Evolutionary conservation across 2,797 vertebrate genomes (phyloP).

Genomic region (Anniella stebbinsi): DNA sequence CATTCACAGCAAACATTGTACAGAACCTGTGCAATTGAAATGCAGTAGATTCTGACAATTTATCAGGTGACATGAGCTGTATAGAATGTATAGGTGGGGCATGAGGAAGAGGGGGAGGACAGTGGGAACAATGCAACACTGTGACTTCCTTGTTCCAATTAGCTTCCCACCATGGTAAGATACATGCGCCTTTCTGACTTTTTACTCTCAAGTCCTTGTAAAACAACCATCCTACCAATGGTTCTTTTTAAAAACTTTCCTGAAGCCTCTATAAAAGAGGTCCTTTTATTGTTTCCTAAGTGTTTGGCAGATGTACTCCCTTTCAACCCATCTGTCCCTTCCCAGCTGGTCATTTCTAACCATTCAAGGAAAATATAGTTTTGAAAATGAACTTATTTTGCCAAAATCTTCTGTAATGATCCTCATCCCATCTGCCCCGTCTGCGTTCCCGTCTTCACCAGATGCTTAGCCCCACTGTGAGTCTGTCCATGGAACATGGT

Average conservation of each 20-base stretch:
- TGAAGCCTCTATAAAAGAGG: conserved; percentile 24
- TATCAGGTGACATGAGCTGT: not conserved
- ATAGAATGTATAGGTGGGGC: not conserved
- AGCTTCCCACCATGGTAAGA: not conserved
- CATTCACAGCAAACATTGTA: not conserved
- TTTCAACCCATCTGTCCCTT: conserved; percentile 53
- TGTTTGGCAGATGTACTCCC: conserved; percentile 46
- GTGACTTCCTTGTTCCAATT: not conserved
- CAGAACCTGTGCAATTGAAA: not conserved
- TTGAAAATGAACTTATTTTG: conserved; percentile 54
- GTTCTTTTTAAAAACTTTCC: conserved; percentile 28
- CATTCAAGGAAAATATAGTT: conserved; percentile 42
- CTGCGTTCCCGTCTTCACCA: conserved; percentile 34
- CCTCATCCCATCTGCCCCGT: conserved; percentile 44
- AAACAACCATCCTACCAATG: not conserved
- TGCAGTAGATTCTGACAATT: not conserved
- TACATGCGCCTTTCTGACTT: not conserved
- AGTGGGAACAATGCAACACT: not conserved
- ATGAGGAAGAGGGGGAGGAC: not conserved
- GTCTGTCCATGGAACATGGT: conserved; percentile 27
- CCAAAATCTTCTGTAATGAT: conserved; percentile 54
- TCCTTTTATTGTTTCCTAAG: conserved; percentile 47
- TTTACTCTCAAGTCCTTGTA: not conserved
- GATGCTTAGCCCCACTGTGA: not conserved
- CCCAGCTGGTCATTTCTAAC: conserved; percentile 54